Conservation (phyloP, 2,888 invertebrate genomes). For the Ophioninae sp. region DNA sequence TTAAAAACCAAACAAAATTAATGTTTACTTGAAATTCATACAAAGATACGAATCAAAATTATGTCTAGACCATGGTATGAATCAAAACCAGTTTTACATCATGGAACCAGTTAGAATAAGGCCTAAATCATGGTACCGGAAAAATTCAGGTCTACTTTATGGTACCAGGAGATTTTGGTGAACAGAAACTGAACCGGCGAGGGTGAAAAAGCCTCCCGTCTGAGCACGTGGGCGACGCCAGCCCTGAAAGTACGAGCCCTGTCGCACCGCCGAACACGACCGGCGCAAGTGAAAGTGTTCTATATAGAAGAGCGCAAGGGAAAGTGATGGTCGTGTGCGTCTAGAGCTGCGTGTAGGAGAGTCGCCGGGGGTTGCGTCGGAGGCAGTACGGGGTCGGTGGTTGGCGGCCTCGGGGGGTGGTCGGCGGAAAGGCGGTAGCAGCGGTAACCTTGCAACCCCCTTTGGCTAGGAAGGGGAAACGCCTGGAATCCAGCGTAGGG, state of each 20-base stretch:
- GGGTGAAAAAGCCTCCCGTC: constrained; percentile 48
- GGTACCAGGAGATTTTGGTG: neutral
- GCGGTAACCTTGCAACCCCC: constrained; percentile 80
- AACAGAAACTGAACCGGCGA: neutral
- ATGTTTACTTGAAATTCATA: too few relatives aligned
- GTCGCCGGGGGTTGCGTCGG: constrained; percentile 58
- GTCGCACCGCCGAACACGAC: neutral
- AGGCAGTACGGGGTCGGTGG: constrained; percentile 62
- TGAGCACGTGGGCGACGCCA: constrained; percentile 59
- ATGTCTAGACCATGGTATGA: too few relatives aligned
- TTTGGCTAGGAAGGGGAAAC: constrained; percentile 75
- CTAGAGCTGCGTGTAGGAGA: constrained; percentile 69
- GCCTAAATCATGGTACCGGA: too few relatives aligned
- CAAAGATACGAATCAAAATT: too few relatives aligned
- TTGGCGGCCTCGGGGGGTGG: constrained; percentile 63
- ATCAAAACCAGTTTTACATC: too few relatives aligned
- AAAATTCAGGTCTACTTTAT: too few relatives aligned
- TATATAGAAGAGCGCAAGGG: constrained; percentile 65
- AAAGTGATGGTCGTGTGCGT: constrained; percentile 75
- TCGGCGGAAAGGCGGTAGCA: constrained; percentile 70
- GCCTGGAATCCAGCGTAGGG: constrained; percentile 65
- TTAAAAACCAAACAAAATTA: too few relatives aligned
- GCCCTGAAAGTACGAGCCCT: constrained; percentile 47
- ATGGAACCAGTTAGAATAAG: too few relatives aligned
- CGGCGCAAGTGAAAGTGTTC: constrained; percentile 59